Percentiles rank a stretch among this genome's conserved stretches.
Conservation (phyloP, 2,888 invertebrate genomes). For the Ennomos quercinarius region DNA sequence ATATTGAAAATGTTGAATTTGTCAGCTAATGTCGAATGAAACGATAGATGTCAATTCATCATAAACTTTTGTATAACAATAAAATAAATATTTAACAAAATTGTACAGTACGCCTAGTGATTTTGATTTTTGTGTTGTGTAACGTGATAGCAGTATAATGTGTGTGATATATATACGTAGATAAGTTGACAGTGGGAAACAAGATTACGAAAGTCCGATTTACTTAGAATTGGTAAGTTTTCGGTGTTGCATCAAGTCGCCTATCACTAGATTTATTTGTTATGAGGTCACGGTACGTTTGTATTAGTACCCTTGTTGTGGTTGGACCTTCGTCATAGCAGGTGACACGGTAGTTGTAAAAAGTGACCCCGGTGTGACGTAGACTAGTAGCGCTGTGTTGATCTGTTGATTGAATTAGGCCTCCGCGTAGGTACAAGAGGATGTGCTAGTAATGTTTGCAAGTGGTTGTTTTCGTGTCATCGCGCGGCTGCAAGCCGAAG, state of each 20-base stretch:
- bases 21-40: slow-evolving; percentile 75
- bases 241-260: slow-evolving; percentile 62
- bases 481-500: slow-evolving; percentile 64
- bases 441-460: slow-evolving; percentile 63
- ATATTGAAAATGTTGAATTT: slow-evolving; percentile 69
- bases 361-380: slow-evolving; percentile 56
- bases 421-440: slow-evolving; percentile 54
- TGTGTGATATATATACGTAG: slow-evolving; percentile 70
- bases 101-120: slow-evolving; percentile 70
- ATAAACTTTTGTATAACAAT: slow-evolving; percentile 78
- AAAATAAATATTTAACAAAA: slow-evolving; percentile 70
- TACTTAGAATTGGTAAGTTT: slow-evolving; percentile 78
- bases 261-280: slow-evolving; percentile 29
- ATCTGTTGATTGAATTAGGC: slow-evolving; percentile 55
- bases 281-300: slow-evolving; percentile 41
- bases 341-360: slow-evolving; percentile 43
- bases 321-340: slow-evolving; percentile 40
- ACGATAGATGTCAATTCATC: slow-evolving; percentile 80
- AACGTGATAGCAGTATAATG: slow-evolving; percentile 72
- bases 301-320: slow-evolving; percentile 35
- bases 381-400: slow-evolving; percentile 49
- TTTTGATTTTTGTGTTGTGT: slow-evolving; percentile 71
- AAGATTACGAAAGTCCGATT: slow-evolving; percentile 58
- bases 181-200: slow-evolving; percentile 65
- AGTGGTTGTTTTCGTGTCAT: slow-evolving; percentile 72